A percentile compares a stretch with the other conserved stretches of the same genome.
phyloP scores from a whole-genome alignment of 2,888 invertebrate genomes.

The Dichetophora obliterata region DNA sequence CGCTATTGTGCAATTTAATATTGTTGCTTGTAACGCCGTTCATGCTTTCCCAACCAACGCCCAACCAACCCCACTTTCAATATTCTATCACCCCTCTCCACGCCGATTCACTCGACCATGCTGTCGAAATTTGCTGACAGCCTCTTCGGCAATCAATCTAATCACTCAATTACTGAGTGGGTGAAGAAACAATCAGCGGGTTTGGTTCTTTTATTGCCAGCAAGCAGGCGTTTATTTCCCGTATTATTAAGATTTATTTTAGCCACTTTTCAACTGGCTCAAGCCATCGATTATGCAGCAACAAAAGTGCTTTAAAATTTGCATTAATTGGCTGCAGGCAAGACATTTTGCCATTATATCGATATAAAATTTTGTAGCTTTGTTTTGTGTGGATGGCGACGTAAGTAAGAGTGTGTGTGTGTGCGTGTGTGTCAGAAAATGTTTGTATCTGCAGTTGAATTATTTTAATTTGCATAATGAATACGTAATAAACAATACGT shows the following conservation, averaged over 20 bases:
- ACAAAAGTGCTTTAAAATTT: slow-evolving; percentile 9
- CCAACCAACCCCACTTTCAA: neutral
- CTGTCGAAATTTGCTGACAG: neutral
- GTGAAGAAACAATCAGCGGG: neutral
- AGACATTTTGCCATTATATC: neutral
- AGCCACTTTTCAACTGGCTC: neutral
- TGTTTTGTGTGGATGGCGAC: neutral
- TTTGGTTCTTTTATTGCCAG: neutral
- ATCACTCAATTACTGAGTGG: slow-evolving; percentile 34
- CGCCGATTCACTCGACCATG: neutral
- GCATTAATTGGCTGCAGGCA: neutral
- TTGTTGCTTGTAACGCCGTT: neutral
- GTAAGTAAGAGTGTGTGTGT: neutral
- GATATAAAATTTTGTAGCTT: neutral
- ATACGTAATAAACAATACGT: neutral
- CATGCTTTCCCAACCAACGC: neutral
- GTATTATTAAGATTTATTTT: too few relatives aligned
- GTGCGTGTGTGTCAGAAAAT: neutral
- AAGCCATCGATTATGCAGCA: neutral
- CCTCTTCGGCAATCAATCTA: slow-evolving; percentile 21
- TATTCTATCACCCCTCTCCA: too few relatives aligned
- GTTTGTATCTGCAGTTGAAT: slow-evolving; percentile 4
- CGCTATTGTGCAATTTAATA: too few relatives aligned
- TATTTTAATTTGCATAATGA: slow-evolving; percentile 18
- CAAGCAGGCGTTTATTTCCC: neutral